These are phyloP conservation scores for Andricus curvator DNA, from an alignment of 2,888 invertebrate genomes.

Conservation along the genomic window DNA sequence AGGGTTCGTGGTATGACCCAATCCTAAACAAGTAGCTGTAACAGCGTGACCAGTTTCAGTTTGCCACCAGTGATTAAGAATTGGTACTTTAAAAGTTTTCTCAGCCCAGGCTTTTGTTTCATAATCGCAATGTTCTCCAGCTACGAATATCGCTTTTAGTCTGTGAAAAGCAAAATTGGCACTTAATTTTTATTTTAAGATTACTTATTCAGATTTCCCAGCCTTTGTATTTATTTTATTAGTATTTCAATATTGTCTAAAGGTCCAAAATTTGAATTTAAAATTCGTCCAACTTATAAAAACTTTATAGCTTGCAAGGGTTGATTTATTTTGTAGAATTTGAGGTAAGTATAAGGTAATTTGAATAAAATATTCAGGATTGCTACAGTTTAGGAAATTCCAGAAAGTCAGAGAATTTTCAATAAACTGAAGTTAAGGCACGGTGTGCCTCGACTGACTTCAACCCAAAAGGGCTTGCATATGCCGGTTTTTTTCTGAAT, in stretches of 20 bases:
- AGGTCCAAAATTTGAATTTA: background rate
- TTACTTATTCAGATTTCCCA: background rate
- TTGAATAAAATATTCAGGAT: no score
- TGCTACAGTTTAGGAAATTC: no score
- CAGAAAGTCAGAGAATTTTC: no score
- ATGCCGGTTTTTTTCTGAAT: no score
- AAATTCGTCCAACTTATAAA: no score
- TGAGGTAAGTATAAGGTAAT: no score
- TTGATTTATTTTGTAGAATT: no score
- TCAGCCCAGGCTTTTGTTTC: constrained; percentile 91
- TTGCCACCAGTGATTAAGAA: constrained; percentile 98
- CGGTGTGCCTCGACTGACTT: no score
- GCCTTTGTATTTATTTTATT: background rate
- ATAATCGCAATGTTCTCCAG: constrained; percentile 96
- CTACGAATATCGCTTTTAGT: constrained; percentile 87
- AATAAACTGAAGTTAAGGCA: no score
- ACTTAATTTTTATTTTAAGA: background rate
- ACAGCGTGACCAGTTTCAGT: constrained; percentile 96
- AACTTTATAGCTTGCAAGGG: no score
- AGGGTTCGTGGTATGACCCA: constrained; percentile 85
- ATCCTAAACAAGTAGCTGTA: constrained; percentile 90
- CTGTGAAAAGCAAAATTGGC: constrained; percentile 54
- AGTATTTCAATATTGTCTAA: constrained; percentile 4
- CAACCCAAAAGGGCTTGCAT: no score
- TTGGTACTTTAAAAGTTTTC: constrained; percentile 85